Percentiles rank a stretch among this genome's conserved stretches.
Evolutionary conservation across 2,797 vertebrate species (phyloP).

Genomic region (Fringilla coelebs): DNA sequence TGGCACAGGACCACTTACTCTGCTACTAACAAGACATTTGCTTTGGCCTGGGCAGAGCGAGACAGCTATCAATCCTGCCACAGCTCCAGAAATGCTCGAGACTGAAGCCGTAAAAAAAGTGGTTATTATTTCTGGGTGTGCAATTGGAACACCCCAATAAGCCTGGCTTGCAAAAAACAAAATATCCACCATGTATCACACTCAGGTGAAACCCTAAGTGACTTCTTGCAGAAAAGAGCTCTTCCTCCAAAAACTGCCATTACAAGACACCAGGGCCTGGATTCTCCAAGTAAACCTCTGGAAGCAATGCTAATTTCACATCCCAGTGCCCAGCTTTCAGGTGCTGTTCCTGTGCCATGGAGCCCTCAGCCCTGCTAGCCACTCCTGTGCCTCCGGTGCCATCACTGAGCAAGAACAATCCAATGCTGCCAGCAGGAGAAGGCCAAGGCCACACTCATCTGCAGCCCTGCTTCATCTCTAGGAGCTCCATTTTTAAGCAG

Average conservation of each 20-base stretch:
- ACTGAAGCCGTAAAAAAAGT: not conserved
- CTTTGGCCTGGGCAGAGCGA: not conserved
- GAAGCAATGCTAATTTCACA: not conserved
- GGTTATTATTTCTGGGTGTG: not conserved
- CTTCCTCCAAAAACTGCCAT: not conserved
- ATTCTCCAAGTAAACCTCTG: not conserved
- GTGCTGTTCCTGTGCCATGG: not conserved
- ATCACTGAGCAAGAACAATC: accelerated
- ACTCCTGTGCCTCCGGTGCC: not conserved
- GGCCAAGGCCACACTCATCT: accelerated
- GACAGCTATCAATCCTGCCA: constrained; percentile 12
- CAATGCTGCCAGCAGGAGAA: not conserved
- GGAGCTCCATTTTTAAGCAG: not conserved
- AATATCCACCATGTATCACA: not conserved
- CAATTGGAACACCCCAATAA: not conserved
- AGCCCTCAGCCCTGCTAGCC: not conserved
- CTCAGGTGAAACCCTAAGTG: not conserved
- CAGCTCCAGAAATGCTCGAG: not conserved
- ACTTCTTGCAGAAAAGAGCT: not conserved
- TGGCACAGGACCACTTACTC: constrained; percentile 53
- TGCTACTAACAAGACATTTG: constrained; percentile 50
- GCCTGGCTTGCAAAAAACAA: not conserved
- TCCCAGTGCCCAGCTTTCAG: not conserved
- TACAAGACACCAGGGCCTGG: not conserved
- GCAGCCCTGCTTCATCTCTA: not conserved